Evolutionary conservation across 2,797 vertebrate species (phyloP).

Genomic region (Lacerta bilineata): DNA sequence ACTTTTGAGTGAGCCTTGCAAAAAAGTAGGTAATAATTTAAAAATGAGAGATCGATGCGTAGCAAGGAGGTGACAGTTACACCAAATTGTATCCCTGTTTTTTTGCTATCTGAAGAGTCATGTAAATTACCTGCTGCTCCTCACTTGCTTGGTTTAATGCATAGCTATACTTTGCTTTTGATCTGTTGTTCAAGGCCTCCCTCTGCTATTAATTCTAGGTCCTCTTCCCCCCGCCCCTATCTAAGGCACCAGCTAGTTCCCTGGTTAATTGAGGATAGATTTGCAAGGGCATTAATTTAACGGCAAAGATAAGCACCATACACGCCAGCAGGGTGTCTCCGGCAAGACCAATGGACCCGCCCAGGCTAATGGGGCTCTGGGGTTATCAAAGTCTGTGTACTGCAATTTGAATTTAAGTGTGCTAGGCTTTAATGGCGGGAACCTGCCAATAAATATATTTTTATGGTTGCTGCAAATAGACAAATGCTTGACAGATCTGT

Average conservation of each 20-base stretch:
- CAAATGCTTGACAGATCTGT: conserved; percentile 16
- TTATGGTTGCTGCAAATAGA: conserved; percentile 36
- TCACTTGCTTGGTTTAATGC: not conserved
- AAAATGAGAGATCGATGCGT: not conserved
- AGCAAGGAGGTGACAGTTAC: not conserved
- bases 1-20: not conserved
- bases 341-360: not conserved
- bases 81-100: not conserved
- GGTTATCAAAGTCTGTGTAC: conserved; percentile 23
- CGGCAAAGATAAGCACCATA: conserved; percentile 17
- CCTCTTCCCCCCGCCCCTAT: not conserved
- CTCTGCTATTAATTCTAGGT: conserved; percentile 5
- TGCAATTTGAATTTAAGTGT: conserved; percentile 34
- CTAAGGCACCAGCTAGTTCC: not conserved
- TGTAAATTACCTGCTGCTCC: conserved; percentile 10
- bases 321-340: not conserved
- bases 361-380: conserved; percentile 24
- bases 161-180: not conserved
- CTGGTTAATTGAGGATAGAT: conserved; percentile 29
- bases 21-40: not conserved
- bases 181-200: conserved; percentile 13
- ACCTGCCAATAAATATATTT: conserved; percentile 40
- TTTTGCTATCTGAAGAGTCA: not conserved
- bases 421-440: conserved; percentile 18
- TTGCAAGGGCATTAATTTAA: conserved; percentile 26